Percentiles rank a stretch among this genome's conserved stretches.
Conservation (phyloP, 2,113 vertebrate genomes). For the Rhynchopsitta pachyrhyncha region DNA sequence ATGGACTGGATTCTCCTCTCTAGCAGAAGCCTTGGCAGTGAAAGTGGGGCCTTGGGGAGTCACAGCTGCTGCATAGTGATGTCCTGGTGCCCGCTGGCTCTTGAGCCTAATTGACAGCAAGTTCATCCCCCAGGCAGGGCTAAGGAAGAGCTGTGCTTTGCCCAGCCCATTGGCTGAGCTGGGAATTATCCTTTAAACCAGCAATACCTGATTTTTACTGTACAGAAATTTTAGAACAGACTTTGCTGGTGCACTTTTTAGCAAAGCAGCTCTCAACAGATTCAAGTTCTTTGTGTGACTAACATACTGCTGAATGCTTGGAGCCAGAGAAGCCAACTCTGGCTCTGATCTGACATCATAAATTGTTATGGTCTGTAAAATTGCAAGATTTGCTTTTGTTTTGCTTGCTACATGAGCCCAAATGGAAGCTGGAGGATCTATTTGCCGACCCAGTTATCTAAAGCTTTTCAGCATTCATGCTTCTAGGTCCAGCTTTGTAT, state of each 20-base stretch:
- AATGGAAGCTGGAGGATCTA: not conserved
- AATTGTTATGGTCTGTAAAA: not conserved
- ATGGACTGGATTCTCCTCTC: not conserved
- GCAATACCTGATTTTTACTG: not conserved
- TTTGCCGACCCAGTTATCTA: not conserved
- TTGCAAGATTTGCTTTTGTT: not conserved
- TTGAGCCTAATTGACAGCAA: not conserved
- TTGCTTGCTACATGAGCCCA: not conserved
- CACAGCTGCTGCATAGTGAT: not conserved
- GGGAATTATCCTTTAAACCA: not conserved
- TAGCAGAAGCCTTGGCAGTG: not conserved
- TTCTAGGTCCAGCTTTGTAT: slow-evolving; percentile 3
- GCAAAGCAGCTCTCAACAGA: not conserved
- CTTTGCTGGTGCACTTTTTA: not conserved
- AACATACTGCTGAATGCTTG: not conserved
- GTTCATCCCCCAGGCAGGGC: not conserved
- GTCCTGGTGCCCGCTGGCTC: not conserved
- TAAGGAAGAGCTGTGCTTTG: not conserved
- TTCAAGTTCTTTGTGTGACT: not conserved
- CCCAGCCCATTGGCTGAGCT: not conserved
- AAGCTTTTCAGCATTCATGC: slow-evolving; percentile 1
- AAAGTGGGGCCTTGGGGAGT: not conserved
- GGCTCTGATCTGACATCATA: not conserved
- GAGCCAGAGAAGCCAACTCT: not conserved
- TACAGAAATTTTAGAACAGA: not conserved